Base-by-base conservation (phyloP, 2,113 vertebrate genomes). In the Vulpes ferrilata region DNA sequence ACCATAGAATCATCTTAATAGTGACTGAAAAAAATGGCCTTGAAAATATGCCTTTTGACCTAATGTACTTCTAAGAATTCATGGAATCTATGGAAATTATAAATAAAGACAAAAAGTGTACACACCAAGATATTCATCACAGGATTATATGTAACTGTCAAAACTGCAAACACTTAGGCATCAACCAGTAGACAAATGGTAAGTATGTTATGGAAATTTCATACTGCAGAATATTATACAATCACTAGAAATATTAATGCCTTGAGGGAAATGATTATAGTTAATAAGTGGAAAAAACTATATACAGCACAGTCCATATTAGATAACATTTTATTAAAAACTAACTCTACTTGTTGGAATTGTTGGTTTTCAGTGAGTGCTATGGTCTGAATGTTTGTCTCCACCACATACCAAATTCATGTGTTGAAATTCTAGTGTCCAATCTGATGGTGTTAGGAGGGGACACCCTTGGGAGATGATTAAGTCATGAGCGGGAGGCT, bases 101-200 rank as follows among this genome's bases (percentile, higher is more conserved):
- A 84, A 93, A 78, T 73, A 11, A 53, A 97, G 38, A 87, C 32
- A 35, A 86, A 97, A 95, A 43, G 22, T 51, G 23, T 74, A 57
- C 22, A 71, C 12, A 43, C 51, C 22, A 83, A 71, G 3, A 9
- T 59, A 81, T 19, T 73, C 11, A 60, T 71, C 12, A 2, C 3
- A 86, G 27, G 35, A 74, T 76, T 88, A 38, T 20, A 80, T 25
- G 5, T 60, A 80, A 38, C 32, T 48, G 3, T 62, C 30, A 67
- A 76, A 92, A 90, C 32, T 38, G 5, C 59, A 95, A 78, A 86
- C 5, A 88, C 1, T 32, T 76, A 84, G 64, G 17, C 38, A 69
- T 25, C 15, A 94, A 88, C 53, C 65, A 71, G 62, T n/a, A 81
- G 78, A 88, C 19, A 64, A 85, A 53, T 55, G 15, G 15, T 83